Base-by-base conservation (phyloP, 2,113 vertebrate species). In the Neopipo cinnamomea region DNA sequence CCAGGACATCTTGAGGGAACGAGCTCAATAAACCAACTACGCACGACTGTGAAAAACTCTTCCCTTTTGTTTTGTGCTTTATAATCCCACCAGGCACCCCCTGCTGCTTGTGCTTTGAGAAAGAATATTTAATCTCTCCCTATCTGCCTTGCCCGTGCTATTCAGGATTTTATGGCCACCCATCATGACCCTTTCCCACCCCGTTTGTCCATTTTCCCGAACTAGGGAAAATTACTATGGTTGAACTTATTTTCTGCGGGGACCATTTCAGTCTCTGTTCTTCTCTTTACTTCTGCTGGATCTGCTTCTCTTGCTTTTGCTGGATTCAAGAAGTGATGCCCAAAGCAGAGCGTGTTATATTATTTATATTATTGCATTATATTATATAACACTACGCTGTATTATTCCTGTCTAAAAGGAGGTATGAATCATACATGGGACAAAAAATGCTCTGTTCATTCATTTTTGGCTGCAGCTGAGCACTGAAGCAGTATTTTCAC, bases 81-180 rank as follows among this genome's bases (percentile, higher is more conserved):
- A 79, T 27, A 14, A 58, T 90, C 85, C 88, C 90, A 66, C 44
- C 55, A 95, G 92, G 71, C 78, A 93, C 58, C 75, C 77, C 88
- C 88, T 15, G 31, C 94, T 85, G 94, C 55, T 90, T 79, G 30
- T 93, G 85, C 89, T 94, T 90, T 94, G 85, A 89, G 85, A 97
- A 96, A 96, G 70, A n/a, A 31, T 65, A 33, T 42, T 87, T 85
- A 50, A 50, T 72, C 77, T 78, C 31, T 85, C 74, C 52, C 66
- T 85, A 2, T 88, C 35, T 82, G 92, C 85, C 66, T 56, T 52
- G 58, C 53, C 53, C 1, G 15, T 31, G 81, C 31, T 79, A 66
- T 61, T 97, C 23, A 37, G 79, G 85, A 66, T 83, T 95, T 91
- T 93, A 94, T 15, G 28, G 82, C 41, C 1, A 3, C 58, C 82